Base-by-base conservation (phyloP, 37 sponge, comb jelly and placozoan genomes). In the Haliclona indistincta region DNA sequence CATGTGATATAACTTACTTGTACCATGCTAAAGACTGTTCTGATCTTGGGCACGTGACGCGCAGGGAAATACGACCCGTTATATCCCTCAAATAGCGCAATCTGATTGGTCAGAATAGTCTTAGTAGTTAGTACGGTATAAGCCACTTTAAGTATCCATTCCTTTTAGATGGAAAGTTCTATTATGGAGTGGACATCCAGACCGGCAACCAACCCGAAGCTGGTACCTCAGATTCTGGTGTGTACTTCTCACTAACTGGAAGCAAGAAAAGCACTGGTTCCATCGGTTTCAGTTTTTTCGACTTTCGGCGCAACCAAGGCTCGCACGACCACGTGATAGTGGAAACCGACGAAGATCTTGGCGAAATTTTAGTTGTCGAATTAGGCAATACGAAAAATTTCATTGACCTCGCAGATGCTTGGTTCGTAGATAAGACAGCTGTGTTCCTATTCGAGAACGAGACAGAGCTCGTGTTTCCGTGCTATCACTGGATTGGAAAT, bases 401-500 rank as follows among this genome's bases (percentile, higher is more conserved):
- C 60, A 47, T 47, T 47, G 60, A 6, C 6, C 51, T 38, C 13
- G 43, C 32, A 64, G 19, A 30, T 20, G 38, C 70, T 1, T 81
- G 82, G 82, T 81, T 38, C 35, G 82, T 81, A 1, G 56, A 81
- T 0, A 58, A 11, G 22, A 58, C 22, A 6, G n/a, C n/a, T n/a
- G n/a, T n/a, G n/a, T n/a, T n/a, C n/a, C n/a, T n/a, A n/a, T n/a
- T n/a, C n/a, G n/a, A n/a, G n/a, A n/a, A n/a, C n/a, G n/a, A n/a
- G n/a, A n/a, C n/a, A n/a, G n/a, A n/a, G n/a, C n/a, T n/a, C n/a
- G 47, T 25, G 1, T 74, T 73, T 28, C 68, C 83, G 37, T 82
- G 75, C 75, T 74, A 74, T 34, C 83, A 82, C 33, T 82, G 83
- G 75, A 74, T 73, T 25, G 68, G 68, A 41, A 42, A 49, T 28